Conservation (phyloP, 2,797 vertebrate species). For the Notolabrus celidotus region DNA sequence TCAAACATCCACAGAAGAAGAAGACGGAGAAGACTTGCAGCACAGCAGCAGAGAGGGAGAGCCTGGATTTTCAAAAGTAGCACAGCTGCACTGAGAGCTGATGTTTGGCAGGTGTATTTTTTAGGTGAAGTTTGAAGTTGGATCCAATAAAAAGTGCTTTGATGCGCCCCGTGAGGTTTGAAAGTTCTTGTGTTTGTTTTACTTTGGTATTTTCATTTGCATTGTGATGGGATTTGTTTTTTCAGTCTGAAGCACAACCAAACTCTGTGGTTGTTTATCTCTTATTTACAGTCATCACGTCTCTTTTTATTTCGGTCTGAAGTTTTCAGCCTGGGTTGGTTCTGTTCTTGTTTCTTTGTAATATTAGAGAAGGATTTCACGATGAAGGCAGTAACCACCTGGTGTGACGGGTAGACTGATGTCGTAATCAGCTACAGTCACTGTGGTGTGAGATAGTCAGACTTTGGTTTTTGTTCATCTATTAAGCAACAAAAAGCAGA, state of each 20-base stretch:
- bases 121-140: conserved; percentile 37
- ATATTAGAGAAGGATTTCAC: background rate
- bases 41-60: background rate
- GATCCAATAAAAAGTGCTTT: conserved; percentile 43
- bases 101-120: conserved; percentile 47
- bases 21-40: background rate
- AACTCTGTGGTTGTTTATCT: background rate
- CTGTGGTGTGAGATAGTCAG: background rate
- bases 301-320: background rate
- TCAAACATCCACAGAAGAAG: background rate
- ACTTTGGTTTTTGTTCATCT: conserved; percentile 8
- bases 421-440: background rate
- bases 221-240: background rate
- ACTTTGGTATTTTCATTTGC: conserved; percentile 1
- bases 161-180: conserved; percentile 8
- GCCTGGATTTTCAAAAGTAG: conserved; percentile 32
- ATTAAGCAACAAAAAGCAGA: conserved; percentile 2
- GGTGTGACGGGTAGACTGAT: background rate
- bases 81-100: conserved; percentile 44
- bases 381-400: background rate
- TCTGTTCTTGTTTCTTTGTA: background rate
- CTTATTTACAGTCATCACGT: background rate
- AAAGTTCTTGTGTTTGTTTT: conserved; percentile 9
- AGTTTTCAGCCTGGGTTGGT: background rate
- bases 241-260: background rate